Base-by-base conservation (phyloP, 1,140 invertebrate species). In the Platyscapa corneri region DNA sequence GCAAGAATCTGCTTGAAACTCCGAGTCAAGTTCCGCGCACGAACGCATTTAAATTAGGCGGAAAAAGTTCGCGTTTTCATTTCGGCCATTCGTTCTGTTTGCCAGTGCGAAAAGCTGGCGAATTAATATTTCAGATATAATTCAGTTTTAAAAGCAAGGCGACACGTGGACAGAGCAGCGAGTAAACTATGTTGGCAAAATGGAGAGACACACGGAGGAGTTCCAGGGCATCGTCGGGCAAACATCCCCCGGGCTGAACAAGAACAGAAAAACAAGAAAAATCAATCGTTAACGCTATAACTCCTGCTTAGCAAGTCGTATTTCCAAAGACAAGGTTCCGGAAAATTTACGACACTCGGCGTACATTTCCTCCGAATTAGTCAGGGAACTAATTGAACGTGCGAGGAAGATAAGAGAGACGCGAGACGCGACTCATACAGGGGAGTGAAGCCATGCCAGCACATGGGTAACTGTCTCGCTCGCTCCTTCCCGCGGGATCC, bases 341-440 rank as follows among this genome's bases (percentile, higher is more conserved):
- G 56, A 76, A 75, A 83, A 64, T 76, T 37, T 60, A 74, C 70
- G 72, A 78, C 23, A 64, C 67, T 23, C 46, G 30, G 30, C 16
- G 20, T 23, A 70, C 46, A 32, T 39, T 64, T 86, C 86, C 87
- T 75, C 64, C 56, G 79, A 85, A 88, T 88, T 87, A 86, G 84
- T 85, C 86, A 83, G 82, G 88, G 89, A 85, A 83, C 87, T 90
- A 90, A 91, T 91, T 89, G 88, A 91, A 90, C 84, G 82, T 70
- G 84, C 87, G 84, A 82, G 86, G 8, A 79, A 80, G 83, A 79
- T 85, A 84, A 85, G 83, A 64, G 42, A 23, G 53, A 64, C 27
- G n/a, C 20, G 30, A 64, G 27, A 39, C 20, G 30, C n/a, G 78
- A 39, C 46, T 39, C 27, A 27, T 7, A 23, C 32, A 16, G 37